Evolutionary conservation across 2,888 invertebrate species (phyloP).

Genomic region (Calliopum simillimum): DNA sequence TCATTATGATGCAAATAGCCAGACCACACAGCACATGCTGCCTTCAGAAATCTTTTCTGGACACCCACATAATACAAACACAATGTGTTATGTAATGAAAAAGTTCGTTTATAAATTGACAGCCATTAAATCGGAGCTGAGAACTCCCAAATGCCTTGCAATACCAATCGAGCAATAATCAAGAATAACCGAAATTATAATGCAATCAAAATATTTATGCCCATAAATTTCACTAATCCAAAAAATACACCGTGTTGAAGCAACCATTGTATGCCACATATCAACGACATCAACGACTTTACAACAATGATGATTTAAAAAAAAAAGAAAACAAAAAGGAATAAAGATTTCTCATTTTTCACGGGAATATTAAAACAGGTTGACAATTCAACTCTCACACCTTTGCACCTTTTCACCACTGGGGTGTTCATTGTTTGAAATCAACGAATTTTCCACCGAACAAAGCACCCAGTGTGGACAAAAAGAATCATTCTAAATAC

Average conservation of each 20-base stretch:
- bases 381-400: slow-evolving; percentile 46
- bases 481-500: background rate
- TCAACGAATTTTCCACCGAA: slow-evolving; percentile 15
- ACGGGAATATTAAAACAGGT: slow-evolving; percentile 45
- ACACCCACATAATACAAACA: slow-evolving; percentile 22
- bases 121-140: background rate
- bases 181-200: background rate
- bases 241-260: background rate
- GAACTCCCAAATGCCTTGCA: background rate
- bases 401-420: slow-evolving; percentile 33
- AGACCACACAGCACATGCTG: slow-evolving; percentile 17
- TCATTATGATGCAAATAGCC: background rate
- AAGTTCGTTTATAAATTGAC: slow-evolving; percentile 9
- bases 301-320: background rate
- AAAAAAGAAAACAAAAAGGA: background rate
- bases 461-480: background rate
- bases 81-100: background rate
- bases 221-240: slow-evolving; percentile 25
- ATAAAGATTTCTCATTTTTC: slow-evolving; percentile 43
- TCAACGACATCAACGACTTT: slow-evolving; percentile 28
- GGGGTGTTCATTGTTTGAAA: slow-evolving; percentile 17
- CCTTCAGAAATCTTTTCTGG: background rate
- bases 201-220: slow-evolving; percentile 31
- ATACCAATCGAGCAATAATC: too few species aligned
- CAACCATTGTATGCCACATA: slow-evolving; percentile 18